Evolutionary conservation across 1,140 invertebrate genomes (phyloP).

Genomic region (Eurosta solidaginis): DNA sequence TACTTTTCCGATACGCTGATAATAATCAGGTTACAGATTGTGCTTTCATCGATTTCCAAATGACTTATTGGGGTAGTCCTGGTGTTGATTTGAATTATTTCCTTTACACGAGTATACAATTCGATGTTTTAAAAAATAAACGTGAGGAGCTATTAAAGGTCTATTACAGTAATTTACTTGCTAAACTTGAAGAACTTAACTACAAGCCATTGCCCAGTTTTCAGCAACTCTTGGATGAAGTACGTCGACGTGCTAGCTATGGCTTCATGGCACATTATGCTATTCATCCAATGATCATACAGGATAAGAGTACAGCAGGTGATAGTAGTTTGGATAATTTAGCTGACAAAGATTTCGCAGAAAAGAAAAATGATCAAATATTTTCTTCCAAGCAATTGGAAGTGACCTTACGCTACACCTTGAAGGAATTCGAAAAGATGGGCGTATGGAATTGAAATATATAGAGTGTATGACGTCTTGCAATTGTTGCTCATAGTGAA

Average conservation of each 20-base stretch:
- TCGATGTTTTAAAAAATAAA: constrained; percentile 51
- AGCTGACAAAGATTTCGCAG: constrained; percentile 45
- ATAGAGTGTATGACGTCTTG: too few species aligned
- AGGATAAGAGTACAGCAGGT: constrained; percentile 46
- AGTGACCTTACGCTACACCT: constrained; percentile 47
- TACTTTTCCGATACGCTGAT: constrained; percentile 66
- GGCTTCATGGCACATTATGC: constrained; percentile 52
- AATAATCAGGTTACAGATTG: constrained; percentile 36
- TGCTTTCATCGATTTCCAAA: constrained; percentile 51
- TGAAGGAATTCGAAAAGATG: constrained; percentile 47
- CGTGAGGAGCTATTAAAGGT: constrained; percentile 51
- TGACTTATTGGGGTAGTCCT: constrained; percentile 49
- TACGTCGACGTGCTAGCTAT: constrained; percentile 51
- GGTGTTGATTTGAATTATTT: constrained; percentile 58
- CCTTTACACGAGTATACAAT: constrained; percentile 49
- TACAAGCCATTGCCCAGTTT: constrained; percentile 50
- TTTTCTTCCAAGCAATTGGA: constrained; percentile 42
- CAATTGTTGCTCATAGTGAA: too few species aligned
- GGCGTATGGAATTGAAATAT: constrained; percentile 36
- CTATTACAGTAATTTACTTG: constrained; percentile 48
- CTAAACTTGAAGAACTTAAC: constrained; percentile 50
- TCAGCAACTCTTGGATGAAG: constrained; percentile 49
- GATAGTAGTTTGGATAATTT: constrained; percentile 53
- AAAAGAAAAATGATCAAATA: constrained; percentile 47
- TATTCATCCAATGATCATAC: constrained; percentile 49